Percentiles rank a stretch among this genome's conserved stretches.
These are phyloP conservation scores for Pheosia gnoma DNA, from an alignment of 2,888 invertebrate genomes.

Conservation along the genomic window DNA sequence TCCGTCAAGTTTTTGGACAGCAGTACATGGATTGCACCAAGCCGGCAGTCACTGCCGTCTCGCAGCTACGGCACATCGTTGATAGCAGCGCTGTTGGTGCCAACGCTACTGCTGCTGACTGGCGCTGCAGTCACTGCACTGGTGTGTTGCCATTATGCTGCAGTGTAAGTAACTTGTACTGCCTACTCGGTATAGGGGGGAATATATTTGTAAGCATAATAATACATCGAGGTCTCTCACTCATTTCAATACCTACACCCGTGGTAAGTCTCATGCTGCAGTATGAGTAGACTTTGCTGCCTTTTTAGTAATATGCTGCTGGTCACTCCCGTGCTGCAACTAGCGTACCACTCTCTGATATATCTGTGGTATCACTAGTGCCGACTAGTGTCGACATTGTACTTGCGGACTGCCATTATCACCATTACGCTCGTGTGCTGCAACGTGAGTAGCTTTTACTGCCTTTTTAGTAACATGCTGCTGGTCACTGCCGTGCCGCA, in stretches of 20 bases:
- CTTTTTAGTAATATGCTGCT: slow-evolving; percentile 32
- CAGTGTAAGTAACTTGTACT: slow-evolving; percentile 30
- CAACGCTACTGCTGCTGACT: background rate
- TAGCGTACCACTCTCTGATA: no score
- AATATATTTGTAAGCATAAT: no score
- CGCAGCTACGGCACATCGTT: background rate
- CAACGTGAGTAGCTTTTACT: slow-evolving; percentile 85
- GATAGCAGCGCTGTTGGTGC: background rate
- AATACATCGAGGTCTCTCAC: no score
- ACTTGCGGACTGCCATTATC: slow-evolving; percentile 86
- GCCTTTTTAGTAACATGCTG: background rate
- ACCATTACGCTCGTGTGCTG: slow-evolving; percentile 90
- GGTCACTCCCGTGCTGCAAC: slow-evolving; percentile 83
- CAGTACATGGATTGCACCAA: slow-evolving; percentile 85
- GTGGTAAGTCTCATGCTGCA: slow-evolving; percentile 4
- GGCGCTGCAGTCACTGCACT: background rate
- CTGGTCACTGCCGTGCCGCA: background rate
- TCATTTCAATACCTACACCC: no score
- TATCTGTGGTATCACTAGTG: no score
- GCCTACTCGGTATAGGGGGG: background rate
- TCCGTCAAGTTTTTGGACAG: slow-evolving; percentile 42
- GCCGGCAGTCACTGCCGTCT: slow-evolving; percentile 40
- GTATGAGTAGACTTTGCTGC: slow-evolving; percentile 27
- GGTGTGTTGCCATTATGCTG: slow-evolving; percentile 17
- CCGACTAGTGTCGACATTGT: slow-evolving; percentile 88